These are phyloP conservation scores for Luehdorfia chinensis DNA, from an alignment of 1,140 invertebrate species.

Conservation along the genomic window DNA sequence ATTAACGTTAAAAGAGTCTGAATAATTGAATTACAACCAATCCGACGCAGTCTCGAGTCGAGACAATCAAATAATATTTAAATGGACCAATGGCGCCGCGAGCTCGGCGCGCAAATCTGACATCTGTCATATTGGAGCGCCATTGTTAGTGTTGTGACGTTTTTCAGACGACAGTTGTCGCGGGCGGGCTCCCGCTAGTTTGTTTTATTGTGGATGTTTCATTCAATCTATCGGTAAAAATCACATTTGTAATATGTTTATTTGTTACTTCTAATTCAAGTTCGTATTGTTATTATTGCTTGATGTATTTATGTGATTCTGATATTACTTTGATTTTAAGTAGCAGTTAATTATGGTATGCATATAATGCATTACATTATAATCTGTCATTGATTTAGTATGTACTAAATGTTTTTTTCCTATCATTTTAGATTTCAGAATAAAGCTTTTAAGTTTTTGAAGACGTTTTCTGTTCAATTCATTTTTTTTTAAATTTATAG, in stretches of 20 bases:
- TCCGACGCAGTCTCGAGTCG: slow-evolving; percentile 32
- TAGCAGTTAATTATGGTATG: too few species aligned
- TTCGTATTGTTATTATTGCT: slow-evolving; percentile 16
- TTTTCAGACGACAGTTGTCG: slow-evolving; percentile 53
- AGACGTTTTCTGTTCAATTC: too few species aligned
- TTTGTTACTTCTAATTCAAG: slow-evolving; percentile 8
- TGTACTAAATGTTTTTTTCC: too few species aligned
- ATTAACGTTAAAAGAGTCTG: slow-evolving; percentile 49
- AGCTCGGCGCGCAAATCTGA: slow-evolving; percentile 41
- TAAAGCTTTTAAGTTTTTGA: too few species aligned
- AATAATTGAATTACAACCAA: slow-evolving; percentile 51
- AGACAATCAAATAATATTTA: slow-evolving; percentile 41
- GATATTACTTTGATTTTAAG: too few species aligned
- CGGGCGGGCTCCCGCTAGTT: slow-evolving; percentile 36
- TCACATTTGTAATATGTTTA: slow-evolving; percentile 9
- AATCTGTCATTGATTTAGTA: too few species aligned
- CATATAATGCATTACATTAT: too few species aligned
- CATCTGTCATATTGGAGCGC: slow-evolving; percentile 56
- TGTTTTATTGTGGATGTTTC: slow-evolving; percentile 42
- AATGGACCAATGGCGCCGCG: slow-evolving; percentile 43
- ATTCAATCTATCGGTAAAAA: slow-evolving; percentile 35
- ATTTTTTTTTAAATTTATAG: too few species aligned
- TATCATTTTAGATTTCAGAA: too few species aligned
- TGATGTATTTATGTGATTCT: too few species aligned
- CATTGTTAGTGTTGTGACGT: slow-evolving; percentile 53